phyloP scores from a whole-genome alignment of 1,140 invertebrate genomes.

The Listronotus bonariensis region DNA sequence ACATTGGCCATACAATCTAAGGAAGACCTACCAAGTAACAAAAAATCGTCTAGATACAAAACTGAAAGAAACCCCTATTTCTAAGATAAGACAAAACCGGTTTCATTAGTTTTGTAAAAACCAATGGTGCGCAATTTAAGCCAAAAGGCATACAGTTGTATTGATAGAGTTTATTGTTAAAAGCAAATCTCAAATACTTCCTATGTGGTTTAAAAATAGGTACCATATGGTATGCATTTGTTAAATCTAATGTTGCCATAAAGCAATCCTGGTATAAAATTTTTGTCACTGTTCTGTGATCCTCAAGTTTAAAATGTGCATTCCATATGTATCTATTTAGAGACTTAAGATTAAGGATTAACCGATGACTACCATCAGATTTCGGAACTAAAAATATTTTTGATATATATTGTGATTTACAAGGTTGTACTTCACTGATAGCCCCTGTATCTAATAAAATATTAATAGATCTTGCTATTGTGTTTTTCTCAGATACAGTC shows the following conservation, averaged over 20 bases:
- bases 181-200: constrained; percentile 45
- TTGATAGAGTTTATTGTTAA: constrained; percentile 36
- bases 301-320: constrained; percentile 30
- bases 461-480: too few relatives aligned
- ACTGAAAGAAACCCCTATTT: constrained; percentile 10
- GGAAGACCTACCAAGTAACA: constrained; percentile 5
- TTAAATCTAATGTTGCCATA: constrained; percentile 7
- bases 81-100: constrained; percentile 36
- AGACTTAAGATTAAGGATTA: too few relatives aligned
- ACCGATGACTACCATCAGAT: too few relatives aligned
- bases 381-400: too few relatives aligned
- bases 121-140: constrained; percentile 23
- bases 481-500: too few relatives aligned
- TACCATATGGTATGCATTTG: constrained; percentile 39
- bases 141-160: constrained; percentile 39
- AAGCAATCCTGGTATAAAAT: neutral
- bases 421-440: too few relatives aligned
- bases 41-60: constrained; percentile 21
- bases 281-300: constrained; percentile 16
- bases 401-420: too few relatives aligned
- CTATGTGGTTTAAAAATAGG: constrained; percentile 30
- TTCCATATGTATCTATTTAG: too few relatives aligned
- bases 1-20: constrained; percentile 20
- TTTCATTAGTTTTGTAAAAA: constrained; percentile 45
- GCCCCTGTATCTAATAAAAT: too few relatives aligned